Evolutionary conservation across 2,797 vertebrate genomes (phyloP), one percentile per base, ranked within the genome.

Genomic region (Argentina silus): DNA sequence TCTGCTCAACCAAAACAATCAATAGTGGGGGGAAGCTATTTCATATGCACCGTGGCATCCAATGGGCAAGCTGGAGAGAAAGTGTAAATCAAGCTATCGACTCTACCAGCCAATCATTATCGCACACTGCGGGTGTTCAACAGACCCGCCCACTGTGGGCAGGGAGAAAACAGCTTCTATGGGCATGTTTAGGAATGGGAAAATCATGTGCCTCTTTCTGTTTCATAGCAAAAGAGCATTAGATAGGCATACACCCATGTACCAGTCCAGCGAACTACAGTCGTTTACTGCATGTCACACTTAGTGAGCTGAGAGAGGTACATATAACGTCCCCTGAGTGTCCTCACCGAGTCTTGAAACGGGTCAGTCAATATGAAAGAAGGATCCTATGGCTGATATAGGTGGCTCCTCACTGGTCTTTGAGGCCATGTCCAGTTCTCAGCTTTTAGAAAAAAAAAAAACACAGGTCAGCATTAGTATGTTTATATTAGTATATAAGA

Each of bases 21-120:
- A 61, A 50, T 70, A 69, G 68, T 55, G 27, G 66, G 17, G 21
- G 21, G 17, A 19, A 36, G 48, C 66, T 27, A 27, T 7, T n/a
- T 27, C n/a, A 51, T 48, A 47, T 68, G 14, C n/a, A 44, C 36
- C 14, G 42, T 7, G 9, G 23, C 55, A 21, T 47, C 55, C 42
- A 59, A 59, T 69, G 19, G 17, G 5, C 43, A 45, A 43, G 27
- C 68, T 45, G 36, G 27, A 44, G 6, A 57, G 42, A 15, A 59
- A 17, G 11, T 23, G n/a, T 44, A 42, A 44, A n/a, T 59, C 68
- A 14, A 45, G 55, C 44, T 15, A 43, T 43, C 43, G 11, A 14
- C 15, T 51, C 23, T 12, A 7, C 21, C 66, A 42, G 27, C 48
- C 68, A 45, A 47, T 69, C 43, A 43, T 69, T 69, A 12, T 7